Evolutionary conservation across 2,797 vertebrate genomes (phyloP).

Genomic region (Amphiprion clarkii): DNA sequence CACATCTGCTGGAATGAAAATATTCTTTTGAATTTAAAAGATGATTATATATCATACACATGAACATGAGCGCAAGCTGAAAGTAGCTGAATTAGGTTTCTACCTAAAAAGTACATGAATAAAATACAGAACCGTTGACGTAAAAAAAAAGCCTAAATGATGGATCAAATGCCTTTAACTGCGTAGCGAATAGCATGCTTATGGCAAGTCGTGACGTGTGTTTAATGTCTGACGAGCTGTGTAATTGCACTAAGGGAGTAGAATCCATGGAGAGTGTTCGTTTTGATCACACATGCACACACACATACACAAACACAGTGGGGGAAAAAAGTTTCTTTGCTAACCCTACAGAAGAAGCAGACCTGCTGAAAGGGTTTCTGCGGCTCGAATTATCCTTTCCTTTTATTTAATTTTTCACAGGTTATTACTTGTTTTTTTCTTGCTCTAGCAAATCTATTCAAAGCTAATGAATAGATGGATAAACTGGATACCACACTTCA

Average conservation of each 20-base stretch:
- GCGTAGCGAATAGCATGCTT: constrained; percentile 23
- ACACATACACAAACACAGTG: not conserved
- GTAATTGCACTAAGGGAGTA: constrained; percentile 7
- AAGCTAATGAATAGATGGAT: constrained; percentile 15
- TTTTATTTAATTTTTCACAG: constrained; percentile 9
- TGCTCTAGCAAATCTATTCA: not conserved
- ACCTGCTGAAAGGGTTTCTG: not conserved
- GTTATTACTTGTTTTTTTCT: not conserved
- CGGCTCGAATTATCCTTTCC: not conserved
- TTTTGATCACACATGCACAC: not conserved
- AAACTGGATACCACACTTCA: not conserved
- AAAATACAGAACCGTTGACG: not conserved
- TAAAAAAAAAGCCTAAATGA: constrained; percentile 27
- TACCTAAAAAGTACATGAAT: not conserved
- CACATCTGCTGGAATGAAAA: not conserved
- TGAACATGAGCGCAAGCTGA: constrained; percentile 2
- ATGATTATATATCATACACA: not conserved
- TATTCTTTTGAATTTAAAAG: not conserved
- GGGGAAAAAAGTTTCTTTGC: not conserved
- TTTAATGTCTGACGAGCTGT: constrained; percentile 28
- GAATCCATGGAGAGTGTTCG: constrained; percentile 3
- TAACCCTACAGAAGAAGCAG: constrained; percentile 14
- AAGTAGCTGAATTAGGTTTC: constrained; percentile 10
- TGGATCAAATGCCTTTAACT: constrained; percentile 24
- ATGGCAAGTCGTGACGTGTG: constrained; percentile 29